Conservation (phyloP, 2,888 invertebrate genomes). For the Loripinus fragilis region DNA sequence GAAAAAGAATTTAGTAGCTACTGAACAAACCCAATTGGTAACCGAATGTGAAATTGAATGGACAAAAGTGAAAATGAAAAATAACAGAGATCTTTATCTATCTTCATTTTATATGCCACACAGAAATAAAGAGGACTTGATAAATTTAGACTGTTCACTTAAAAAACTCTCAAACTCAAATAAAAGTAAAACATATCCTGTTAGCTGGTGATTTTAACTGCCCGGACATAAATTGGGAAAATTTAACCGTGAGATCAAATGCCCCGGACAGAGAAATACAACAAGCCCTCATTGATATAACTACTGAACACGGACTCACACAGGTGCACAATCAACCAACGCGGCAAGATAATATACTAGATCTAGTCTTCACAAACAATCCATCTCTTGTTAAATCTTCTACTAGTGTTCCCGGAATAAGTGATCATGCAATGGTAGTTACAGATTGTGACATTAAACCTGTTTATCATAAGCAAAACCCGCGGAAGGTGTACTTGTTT, state of each 20-base stretch:
- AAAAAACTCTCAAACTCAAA: background rate
- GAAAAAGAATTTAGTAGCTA: background rate
- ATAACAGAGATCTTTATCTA: background rate
- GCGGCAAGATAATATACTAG: constrained; percentile 9
- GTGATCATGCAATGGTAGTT: constrained; percentile 30
- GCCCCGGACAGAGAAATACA: constrained; percentile 2
- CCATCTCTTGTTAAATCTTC: constrained; percentile 26
- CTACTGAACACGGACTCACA: too few species aligned
- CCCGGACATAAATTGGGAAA: background rate
- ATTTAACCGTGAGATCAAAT: background rate
- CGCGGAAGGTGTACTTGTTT: background rate
- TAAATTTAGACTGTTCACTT: background rate
- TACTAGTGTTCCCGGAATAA: constrained; percentile 21
- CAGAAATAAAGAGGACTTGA: background rate
- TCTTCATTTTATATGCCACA: constrained; percentile 8
- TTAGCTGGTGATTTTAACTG: constrained; percentile 15
- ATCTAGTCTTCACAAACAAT: constrained; percentile 26
- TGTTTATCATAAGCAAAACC: background rate
- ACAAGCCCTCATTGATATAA: constrained; percentile 1
- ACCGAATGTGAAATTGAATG: background rate
- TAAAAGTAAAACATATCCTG: background rate
- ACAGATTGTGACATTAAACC: constrained; percentile 25
- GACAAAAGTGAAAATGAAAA: background rate
- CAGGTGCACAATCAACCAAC: constrained; percentile 25
- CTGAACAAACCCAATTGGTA: background rate